Evolutionary conservation across 2,888 invertebrate species (phyloP).

Genomic region (Rosalia funebris): DNA sequence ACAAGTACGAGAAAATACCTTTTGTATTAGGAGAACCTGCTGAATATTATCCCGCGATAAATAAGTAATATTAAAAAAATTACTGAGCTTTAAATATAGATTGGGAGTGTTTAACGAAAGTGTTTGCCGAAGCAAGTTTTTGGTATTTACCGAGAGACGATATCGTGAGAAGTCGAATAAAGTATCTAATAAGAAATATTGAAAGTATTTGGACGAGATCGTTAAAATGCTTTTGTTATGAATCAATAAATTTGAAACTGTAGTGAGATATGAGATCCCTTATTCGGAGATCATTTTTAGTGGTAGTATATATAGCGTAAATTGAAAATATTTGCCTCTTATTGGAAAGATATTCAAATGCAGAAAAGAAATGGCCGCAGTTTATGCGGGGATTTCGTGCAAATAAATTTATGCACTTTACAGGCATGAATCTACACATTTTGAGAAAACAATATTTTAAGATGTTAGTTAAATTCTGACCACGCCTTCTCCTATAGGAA

Average conservation of each 20-base stretch:
- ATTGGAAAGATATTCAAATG: constrained; percentile 2
- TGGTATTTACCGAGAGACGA: not conserved
- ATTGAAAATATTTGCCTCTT: not conserved
- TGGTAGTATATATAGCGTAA: constrained; percentile 1
- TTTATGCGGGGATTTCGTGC: no score
- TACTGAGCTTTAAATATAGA: constrained; percentile 6
- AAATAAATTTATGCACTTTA: no score
- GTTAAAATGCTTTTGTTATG: constrained; percentile 7
- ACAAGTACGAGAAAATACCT: not conserved
- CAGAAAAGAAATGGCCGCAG: constrained; percentile 11
- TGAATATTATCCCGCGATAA: not conserved
- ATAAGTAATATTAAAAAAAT: not conserved
- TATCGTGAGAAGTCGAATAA: not conserved
- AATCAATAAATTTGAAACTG: not conserved
- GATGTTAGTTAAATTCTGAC: no score
- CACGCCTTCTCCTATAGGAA: no score
- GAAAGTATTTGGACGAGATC: not conserved
- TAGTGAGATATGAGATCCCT: constrained; percentile 7
- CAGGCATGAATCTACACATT: no score
- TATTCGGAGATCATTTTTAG: constrained; percentile 5
- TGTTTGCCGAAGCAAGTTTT: not conserved
- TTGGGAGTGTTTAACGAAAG: constrained; percentile 4
- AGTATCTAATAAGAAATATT: not conserved
- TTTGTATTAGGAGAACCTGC: not conserved
- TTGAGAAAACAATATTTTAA: no score